These are phyloP conservation scores for Hycleus phaleratus DNA, from an alignment of 1,140 invertebrate species.

Conservation along the genomic window DNA sequence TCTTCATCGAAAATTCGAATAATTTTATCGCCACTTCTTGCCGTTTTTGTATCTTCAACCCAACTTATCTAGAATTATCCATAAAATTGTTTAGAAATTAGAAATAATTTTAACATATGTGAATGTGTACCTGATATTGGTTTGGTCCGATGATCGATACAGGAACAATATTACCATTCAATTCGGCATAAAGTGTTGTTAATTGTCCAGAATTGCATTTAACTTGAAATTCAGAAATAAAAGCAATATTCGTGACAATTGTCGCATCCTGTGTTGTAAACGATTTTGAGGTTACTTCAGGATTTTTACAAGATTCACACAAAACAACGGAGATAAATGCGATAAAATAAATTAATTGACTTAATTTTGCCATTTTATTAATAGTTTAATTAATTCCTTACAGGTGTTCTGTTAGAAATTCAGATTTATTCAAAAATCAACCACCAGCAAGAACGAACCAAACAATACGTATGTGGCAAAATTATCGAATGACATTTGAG, in stretches of 20 bases:
- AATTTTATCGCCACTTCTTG: slow-evolving; percentile 67
- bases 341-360: background rate
- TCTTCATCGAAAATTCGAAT: slow-evolving; percentile 88
- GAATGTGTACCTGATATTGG: slow-evolving; percentile 63
- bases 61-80: slow-evolving; percentile 67
- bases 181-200: slow-evolving; percentile 76
- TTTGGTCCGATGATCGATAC: slow-evolving; percentile 68
- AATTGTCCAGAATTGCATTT: slow-evolving; percentile 56
- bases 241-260: slow-evolving; percentile 74
- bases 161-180: slow-evolving; percentile 70
- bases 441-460: no score
- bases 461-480: no score
- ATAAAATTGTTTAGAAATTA: slow-evolving; percentile 2
- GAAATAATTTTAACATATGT: background rate
- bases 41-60: slow-evolving; percentile 77
- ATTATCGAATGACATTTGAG: no score
- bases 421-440: no score
- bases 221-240: slow-evolving; percentile 66
- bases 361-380: no score
- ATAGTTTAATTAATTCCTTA: no score
- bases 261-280: slow-evolving; percentile 90
- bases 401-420: no score
- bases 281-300: slow-evolving; percentile 55
- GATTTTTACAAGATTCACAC: slow-evolving; percentile 46
- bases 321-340: slow-evolving; percentile 4